phyloP scores from a whole-genome alignment of 2,113 vertebrate genomes.

The Papio anubis region DNA sequence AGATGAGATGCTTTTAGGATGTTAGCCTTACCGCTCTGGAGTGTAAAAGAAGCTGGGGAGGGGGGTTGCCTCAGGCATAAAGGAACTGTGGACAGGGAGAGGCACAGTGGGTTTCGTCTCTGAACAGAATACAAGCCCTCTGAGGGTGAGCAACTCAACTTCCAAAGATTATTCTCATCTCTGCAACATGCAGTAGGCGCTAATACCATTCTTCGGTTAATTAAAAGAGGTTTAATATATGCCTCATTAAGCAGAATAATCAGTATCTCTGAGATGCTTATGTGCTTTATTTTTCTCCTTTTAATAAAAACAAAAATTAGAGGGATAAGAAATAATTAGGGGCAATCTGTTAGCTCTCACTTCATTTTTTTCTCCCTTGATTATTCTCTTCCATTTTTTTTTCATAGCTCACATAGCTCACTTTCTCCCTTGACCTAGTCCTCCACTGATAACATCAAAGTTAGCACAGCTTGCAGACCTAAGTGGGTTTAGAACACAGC shows the following conservation, averaged over 20 bases:
- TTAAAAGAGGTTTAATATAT: constrained; percentile 7
- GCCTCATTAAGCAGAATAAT: constrained; percentile 14
- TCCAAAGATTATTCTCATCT: neutral
- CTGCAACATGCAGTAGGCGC: neutral
- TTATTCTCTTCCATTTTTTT: neutral
- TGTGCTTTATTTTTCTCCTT: constrained; percentile 40
- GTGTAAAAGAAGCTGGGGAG: neutral
- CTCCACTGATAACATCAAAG: neutral
- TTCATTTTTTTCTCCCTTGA: neutral
- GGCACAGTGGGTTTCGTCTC: neutral
- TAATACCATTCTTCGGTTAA: neutral
- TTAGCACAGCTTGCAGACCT: neutral
- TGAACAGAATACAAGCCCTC: neutral
- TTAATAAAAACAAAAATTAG: constrained; percentile 43
- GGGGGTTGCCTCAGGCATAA: neutral
- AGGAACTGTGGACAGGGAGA: neutral
- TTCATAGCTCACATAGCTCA: neutral
- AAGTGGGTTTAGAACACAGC: neutral
- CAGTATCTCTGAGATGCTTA: constrained; percentile 3
- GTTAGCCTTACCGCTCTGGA: neutral
- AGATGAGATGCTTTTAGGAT: neutral
- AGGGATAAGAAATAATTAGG: neutral
- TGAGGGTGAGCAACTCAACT: neutral
- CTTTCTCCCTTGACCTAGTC: neutral
- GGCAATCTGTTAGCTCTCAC: neutral